Base-by-base conservation (phyloP, 2,888 invertebrate species). In the Macroteleia sp. region DNA sequence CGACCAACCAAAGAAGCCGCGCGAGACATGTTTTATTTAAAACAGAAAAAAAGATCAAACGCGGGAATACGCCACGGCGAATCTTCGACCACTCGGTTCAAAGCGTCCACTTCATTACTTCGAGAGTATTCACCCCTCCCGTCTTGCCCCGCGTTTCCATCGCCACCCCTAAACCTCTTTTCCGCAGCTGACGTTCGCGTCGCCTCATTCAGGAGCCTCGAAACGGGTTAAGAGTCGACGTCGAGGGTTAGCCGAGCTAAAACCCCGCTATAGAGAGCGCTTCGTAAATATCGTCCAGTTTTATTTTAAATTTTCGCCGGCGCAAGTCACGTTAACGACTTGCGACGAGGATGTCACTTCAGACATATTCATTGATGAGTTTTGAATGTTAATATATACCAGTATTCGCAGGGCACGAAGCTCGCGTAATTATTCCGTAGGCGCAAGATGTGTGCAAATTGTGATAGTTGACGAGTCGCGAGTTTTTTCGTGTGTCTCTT, bases 141-240 rank as follows among this genome's bases (percentile, higher is more conserved):
- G n/a, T n/a, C n/a, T n/a, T 52, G 16, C 46, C 64, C 16, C 34
- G 16, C 42, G 4, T 1, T 25, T 8, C 19, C 3, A 1, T 6
- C 17, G 19, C 34, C 19, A 30, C 19, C 19, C 34, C 50, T 30
- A 5, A 20, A 9, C 22, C 30, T 16, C 25, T 22, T 20, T 42
- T 30, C 41, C 56, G 6, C 12, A 12, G n/a, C 22, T 46, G 59
- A 44, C 22, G 8, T 39, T 56, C 69, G 77, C 80, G 56, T 46
- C 61, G 59, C 61, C 32, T 67, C 59, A 56, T 76, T 80, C 80
- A 75, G 62, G 74, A 78, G 56, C 52, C 48, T 77, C 81, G 85
- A 89, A 89, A 84, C 85, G 83, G 86, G 87, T 88, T 88, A 88
- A 88, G 81, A 79, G 85, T 85, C 69, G 22, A 57, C 56, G 56